Base-by-base conservation (phyloP, 2,888 invertebrate genomes). In the Thera obeliscata region DNA sequence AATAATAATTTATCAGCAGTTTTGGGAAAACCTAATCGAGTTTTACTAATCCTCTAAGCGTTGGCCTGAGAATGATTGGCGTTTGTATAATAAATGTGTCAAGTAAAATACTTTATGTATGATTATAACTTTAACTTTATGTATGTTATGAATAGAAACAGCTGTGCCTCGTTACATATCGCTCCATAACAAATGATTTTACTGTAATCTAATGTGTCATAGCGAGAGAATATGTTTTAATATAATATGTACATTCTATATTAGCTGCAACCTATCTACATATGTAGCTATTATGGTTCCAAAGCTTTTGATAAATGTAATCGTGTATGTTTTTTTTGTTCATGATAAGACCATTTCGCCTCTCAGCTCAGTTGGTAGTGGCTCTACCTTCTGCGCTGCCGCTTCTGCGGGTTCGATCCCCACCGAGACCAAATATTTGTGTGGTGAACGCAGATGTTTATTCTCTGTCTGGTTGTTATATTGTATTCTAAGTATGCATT, bases 91-190 rank as follows among this genome's bases (percentile, higher is more conserved):
- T 50, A 57, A 66, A 62, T 55, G 48, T 59, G 56, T 67, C 67
- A 64, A 64, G 56, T 36, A 52, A 61, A 56, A 52, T 56, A 56
- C 60, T 61, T 52, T 12, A 61, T n/a, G n/a, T n/a, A n/a, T n/a
- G n/a, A n/a, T n/a, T n/a, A n/a, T n/a, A n/a, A n/a, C n/a, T n/a
- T n/a, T n/a, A n/a, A n/a, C n/a, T n/a, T n/a, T n/a, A n/a, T n/a
- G n/a, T n/a, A 56, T 64, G 38, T 64, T 68, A 68, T 68, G 60
- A 61, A 68, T 64, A 64, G 57, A 11, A 67, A 64, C 67, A 68
- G 67, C 67, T 68, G 67, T 59, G 55, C 49, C 38, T 52, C 36
- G 48, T n/a, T 52, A 61, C 56, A 60, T 64, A 67, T 60, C 33
- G 50, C 59, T 59, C 43, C 59, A 56, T 56, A 56, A 63, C 50